Conservation (phyloP, 1,140 invertebrate species). For the Steinernema feltiae region DNA sequence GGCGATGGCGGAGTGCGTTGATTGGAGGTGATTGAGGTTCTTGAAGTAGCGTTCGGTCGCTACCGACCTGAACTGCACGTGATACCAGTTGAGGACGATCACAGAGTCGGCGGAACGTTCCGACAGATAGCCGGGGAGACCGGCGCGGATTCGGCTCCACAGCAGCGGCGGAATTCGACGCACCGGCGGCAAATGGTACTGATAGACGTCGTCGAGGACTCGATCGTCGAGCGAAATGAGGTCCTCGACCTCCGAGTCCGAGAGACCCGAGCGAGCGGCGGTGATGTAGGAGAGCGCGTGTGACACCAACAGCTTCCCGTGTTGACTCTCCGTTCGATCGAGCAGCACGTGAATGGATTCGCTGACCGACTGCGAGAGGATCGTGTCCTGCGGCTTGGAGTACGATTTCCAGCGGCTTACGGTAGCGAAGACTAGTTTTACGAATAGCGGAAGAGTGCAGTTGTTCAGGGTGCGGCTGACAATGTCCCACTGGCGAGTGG, state of each 20-base stretch:
- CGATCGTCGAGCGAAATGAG: conserved; percentile 83
- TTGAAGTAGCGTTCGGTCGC: conserved; percentile 91
- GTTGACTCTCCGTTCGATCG: conserved; percentile 80
- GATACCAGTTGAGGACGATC: conserved; percentile 85
- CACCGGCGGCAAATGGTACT: conserved; percentile 92
- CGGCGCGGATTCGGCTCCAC: conserved; percentile 89
- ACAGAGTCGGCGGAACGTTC: conserved; percentile 93
- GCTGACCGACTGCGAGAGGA: conserved; percentile 86
- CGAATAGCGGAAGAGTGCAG: conserved; percentile 91
- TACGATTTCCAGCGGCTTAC: conserved; percentile 87
- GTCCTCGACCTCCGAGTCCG: conserved; percentile 87
- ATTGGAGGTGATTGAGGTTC: conserved; percentile 88
- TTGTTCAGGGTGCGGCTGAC: conserved; percentile 81
- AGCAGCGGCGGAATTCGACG: conserved; percentile 84
- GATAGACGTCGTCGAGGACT: conserved; percentile 89
- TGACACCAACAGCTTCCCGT: conserved; percentile 82
- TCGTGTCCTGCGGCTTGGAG: conserved; percentile 82
- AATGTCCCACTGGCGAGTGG: conserved; percentile 85
- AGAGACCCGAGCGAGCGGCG: conserved; percentile 80
- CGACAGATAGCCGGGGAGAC: conserved; percentile 87
- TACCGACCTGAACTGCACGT: conserved; percentile 82
- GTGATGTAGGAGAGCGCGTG: conserved; percentile 90
- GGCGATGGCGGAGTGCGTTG: conserved; percentile 92
- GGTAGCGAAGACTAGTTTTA: conserved; percentile 84
- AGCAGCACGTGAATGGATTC: conserved; percentile 95